Conservation (phyloP, 2,113 vertebrate genomes). For the Apodemus speciosus region DNA sequence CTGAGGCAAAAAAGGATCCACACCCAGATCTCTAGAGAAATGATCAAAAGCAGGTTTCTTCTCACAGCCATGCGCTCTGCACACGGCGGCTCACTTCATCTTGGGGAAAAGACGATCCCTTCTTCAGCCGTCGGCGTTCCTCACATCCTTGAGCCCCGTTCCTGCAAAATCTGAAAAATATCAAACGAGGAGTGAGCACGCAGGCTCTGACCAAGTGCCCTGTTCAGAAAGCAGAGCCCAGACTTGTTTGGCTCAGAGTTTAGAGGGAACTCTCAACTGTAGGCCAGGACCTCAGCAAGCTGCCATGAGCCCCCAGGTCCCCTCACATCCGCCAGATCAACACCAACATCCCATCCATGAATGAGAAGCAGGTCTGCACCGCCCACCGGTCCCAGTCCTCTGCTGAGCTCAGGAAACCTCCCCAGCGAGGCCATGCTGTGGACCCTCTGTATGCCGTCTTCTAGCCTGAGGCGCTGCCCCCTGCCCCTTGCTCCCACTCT, state of each 20-base stretch:
- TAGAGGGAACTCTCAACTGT: not conserved
- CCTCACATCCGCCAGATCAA: not conserved
- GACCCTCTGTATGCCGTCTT: not conserved
- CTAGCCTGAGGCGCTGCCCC: not conserved
- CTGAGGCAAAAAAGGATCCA: slow-evolving; percentile 83
- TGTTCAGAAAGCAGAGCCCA: not conserved
- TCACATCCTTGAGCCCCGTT: slow-evolving; percentile 98
- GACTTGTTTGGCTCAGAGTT: not conserved
- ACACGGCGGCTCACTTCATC: slow-evolving; percentile 87
- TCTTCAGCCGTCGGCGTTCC: slow-evolving; percentile 82
- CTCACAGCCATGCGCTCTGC: slow-evolving; percentile 85
- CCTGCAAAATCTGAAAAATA: slow-evolving; percentile 95
- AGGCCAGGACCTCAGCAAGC: not conserved
- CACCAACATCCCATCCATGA: not conserved
- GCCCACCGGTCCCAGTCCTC: too few relatives aligned
- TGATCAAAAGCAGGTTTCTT: slow-evolving; percentile 85
- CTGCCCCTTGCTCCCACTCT: not conserved
- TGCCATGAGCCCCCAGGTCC: not conserved
- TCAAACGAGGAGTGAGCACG: not conserved
- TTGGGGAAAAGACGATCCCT: slow-evolving; percentile 79
- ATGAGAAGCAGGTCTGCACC: not conserved
- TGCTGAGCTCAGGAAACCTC: not conserved
- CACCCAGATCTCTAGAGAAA: slow-evolving; percentile 83
- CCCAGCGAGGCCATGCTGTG: not conserved
- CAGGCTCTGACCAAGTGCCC: fast-evolving